A percentile compares a stretch with the other conserved stretches of the same genome.
These are phyloP conservation scores for Fregetta grallaria DNA, from an alignment of 2,113 vertebrate species.

Conservation along the genomic window DNA sequence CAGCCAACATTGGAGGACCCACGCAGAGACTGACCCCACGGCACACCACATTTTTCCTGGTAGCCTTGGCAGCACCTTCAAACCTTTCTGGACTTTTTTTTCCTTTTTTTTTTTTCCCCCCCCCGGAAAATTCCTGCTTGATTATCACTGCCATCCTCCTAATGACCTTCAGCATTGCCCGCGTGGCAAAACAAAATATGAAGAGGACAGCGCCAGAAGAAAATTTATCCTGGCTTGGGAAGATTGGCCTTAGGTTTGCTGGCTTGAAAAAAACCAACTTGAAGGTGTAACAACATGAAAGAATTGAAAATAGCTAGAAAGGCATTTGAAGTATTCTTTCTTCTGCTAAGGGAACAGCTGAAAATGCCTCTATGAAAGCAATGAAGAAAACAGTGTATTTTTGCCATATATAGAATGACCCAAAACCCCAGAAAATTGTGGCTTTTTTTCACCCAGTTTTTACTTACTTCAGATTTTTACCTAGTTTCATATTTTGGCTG, in stretches of 20 bases:
- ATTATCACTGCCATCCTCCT: background rate
- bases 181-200: background rate
- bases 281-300: background rate
- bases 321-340: background rate
- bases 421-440: background rate
- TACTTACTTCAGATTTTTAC: constrained; percentile 12
- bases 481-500: background rate
- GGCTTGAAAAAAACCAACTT: background rate
- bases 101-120: fast-evolving
- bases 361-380: background rate
- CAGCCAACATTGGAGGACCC: background rate
- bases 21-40: fast-evolving
- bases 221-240: background rate
- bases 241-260: background rate
- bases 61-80: background rate
- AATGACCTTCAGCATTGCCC: background rate
- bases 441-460: background rate
- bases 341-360: background rate
- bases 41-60: background rate
- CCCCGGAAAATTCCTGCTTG: background rate
- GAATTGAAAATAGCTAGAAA: background rate
- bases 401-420: background rate
- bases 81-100: background rate
- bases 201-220: background rate
- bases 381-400: background rate